Base-by-base conservation (phyloP, 2,113 vertebrate genomes). In the Pachypanchax playfairii region DNA sequence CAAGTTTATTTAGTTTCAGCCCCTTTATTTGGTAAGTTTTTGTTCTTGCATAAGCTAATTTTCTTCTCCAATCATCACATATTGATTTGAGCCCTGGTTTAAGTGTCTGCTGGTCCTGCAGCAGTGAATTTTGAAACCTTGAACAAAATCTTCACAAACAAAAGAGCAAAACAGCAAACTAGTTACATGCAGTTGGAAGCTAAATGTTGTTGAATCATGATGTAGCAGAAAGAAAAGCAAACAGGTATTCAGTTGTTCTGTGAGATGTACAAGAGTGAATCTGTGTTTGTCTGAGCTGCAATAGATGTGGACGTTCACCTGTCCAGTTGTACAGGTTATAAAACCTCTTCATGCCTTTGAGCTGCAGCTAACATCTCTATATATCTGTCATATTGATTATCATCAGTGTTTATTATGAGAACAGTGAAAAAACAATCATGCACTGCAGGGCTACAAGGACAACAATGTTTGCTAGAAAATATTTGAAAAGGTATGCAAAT, bases 141-240 rank as follows among this genome's bases (percentile, higher is more conserved):
- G 15, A 54, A 12, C 47, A 17, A 65, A 42, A n/a, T n/a, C n/a
- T n/a, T 41, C 46, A 46, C 7, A 50, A 65, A 54, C 56, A 26
- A 17, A 15, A 53, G 52, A 26, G 13, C 14, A 53, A 39, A 58
- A 41, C 47, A 15, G 38, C 21, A 72, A 77, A 77, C 0, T 28
- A 51, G 42, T 69, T 48, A 58, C 47, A n/a, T 59, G 70, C 49
- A 47, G 49, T 55, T 52, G 20, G 55, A 48, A 24, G 57, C 28
- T 62, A 70, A 73, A 53, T 55, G 54, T 49, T 59, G n/a, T n/a
- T n/a, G 72, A 76, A 60, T 59, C 65, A 57, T 67, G 67, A 85
- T 54, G 4, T 26, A 28, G 70, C 77, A 79, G 61, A 68, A 77
- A 65, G 17, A 73, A 60, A 75, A 44, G 44, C 48, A 77, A 46